Evolutionary conservation across 2,797 vertebrate species (phyloP).

Genomic region (Glyptemys insculpta): DNA sequence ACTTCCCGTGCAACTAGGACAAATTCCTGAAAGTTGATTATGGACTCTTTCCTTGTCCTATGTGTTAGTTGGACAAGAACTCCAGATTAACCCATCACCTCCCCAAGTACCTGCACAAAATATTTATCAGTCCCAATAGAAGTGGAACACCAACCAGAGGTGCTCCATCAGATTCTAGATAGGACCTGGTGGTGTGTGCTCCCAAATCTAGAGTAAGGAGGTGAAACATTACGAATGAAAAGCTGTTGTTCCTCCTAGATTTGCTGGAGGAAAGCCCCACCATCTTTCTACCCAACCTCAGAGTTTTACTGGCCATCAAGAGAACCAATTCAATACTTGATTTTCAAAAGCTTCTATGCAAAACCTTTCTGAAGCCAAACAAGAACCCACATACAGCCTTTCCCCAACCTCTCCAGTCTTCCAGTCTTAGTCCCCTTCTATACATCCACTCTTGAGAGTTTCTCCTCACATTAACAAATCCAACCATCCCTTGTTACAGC

Average conservation of each 20-base stretch:
- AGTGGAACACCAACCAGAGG: neutral
- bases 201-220: neutral
- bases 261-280: neutral
- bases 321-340: neutral
- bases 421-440: neutral
- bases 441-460: neutral
- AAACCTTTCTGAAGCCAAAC: neutral
- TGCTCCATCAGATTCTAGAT: neutral
- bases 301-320: neutral
- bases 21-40: neutral
- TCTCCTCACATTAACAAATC: neutral
- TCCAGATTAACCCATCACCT: neutral
- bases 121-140: neutral
- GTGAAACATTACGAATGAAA: neutral
- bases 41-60: too few relatives aligned
- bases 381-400: neutral
- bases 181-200: neutral
- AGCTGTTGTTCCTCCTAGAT: neutral
- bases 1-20: neutral
- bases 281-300: neutral
- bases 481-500: neutral
- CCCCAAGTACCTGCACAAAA: neutral
- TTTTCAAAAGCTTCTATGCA: neutral
- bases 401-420: neutral
- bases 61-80: neutral